Evolutionary conservation across 92 coral and sea anemone genomes (phyloP).

Genomic region (Diadumene lineata): DNA sequence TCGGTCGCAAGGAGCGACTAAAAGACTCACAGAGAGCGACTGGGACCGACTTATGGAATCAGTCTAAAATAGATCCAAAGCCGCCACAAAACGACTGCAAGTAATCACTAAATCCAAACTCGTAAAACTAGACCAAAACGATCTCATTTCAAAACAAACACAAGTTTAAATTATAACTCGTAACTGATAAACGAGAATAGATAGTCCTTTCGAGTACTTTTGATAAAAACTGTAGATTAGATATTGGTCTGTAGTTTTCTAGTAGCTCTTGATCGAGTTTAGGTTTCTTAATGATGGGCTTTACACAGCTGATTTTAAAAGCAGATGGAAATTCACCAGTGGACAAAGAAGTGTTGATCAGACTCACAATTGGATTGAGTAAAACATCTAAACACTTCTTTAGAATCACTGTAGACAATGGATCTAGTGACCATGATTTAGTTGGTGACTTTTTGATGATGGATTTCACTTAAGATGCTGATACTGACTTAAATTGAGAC

Average conservation of each 20-base stretch:
- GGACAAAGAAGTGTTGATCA: slow-evolving; percentile 6
- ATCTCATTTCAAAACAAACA: no score
- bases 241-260: slow-evolving; percentile 3
- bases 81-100: no score
- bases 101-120: no score
- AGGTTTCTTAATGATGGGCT: slow-evolving; percentile 11
- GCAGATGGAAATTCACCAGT: slow-evolving; percentile 9
- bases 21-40: no score
- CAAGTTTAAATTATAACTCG: no score
- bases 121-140: no score
- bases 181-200: no score
- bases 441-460: slow-evolving; percentile 1
- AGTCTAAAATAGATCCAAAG: no score
- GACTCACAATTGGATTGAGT: slow-evolving; percentile 2
- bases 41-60: no score
- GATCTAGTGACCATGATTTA: slow-evolving; percentile 13
- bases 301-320: slow-evolving; percentile 2
- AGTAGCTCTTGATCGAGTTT: slow-evolving; percentile 5
- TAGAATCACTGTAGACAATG: slow-evolving; percentile 1
- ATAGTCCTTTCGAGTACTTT: background rate
- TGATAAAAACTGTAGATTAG: slow-evolving; percentile 5
- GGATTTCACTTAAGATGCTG: slow-evolving; percentile 11
- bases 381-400: slow-evolving; percentile 2
- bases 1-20: no score
- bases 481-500: slow-evolving; percentile 4